A percentile compares a stretch with the other conserved stretches of the same genome.
Conservation (phyloP, 2,113 vertebrate species). For the Archocentrus centrarchus region DNA sequence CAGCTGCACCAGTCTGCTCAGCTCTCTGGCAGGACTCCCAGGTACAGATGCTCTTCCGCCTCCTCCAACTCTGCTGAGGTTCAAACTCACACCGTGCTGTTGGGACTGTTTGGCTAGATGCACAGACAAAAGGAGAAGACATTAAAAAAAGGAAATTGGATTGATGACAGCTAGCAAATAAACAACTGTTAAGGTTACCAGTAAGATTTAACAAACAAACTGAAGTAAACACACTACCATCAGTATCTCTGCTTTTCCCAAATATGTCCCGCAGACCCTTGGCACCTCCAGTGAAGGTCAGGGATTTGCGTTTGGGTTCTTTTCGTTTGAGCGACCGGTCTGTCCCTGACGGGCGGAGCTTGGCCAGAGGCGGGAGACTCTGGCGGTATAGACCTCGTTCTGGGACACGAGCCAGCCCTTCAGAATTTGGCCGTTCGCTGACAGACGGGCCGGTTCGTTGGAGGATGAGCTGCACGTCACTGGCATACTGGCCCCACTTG, state of each 20-base stretch:
- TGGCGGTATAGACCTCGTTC: slow-evolving; percentile 91
- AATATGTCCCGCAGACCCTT: slow-evolving; percentile 94
- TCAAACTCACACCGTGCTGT: slow-evolving; percentile 62
- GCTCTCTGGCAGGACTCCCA: slow-evolving; percentile 81
- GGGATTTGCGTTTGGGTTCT: slow-evolving; percentile 94
- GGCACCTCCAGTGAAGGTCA: slow-evolving; percentile 92
- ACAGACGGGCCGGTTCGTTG: slow-evolving; percentile 91
- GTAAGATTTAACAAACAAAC: not conserved
- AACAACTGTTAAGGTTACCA: not conserved
- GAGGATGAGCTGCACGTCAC: slow-evolving; percentile 94
- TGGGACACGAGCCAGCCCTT: slow-evolving; percentile 84
- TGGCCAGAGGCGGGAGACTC: slow-evolving; percentile 92
- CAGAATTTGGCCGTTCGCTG: slow-evolving; percentile 89
- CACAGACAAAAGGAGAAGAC: not conserved
- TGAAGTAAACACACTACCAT: slow-evolving; percentile 77
- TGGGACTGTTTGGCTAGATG: slow-evolving; percentile 69
- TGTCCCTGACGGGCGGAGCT: slow-evolving; percentile 82
- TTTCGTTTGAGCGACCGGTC: slow-evolving; percentile 89
- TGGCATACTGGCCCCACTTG: slow-evolving; percentile 97
- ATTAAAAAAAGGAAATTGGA: not conserved
- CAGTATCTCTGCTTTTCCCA: slow-evolving; percentile 85
- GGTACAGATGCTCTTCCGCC: slow-evolving; percentile 55
- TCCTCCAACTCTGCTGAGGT: slow-evolving; percentile 60
- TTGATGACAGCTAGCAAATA: not conserved
- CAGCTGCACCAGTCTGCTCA: slow-evolving; percentile 88